Evolutionary conservation across 2,113 vertebrate species (phyloP).

Genomic region (Hystrix cristata): DNA sequence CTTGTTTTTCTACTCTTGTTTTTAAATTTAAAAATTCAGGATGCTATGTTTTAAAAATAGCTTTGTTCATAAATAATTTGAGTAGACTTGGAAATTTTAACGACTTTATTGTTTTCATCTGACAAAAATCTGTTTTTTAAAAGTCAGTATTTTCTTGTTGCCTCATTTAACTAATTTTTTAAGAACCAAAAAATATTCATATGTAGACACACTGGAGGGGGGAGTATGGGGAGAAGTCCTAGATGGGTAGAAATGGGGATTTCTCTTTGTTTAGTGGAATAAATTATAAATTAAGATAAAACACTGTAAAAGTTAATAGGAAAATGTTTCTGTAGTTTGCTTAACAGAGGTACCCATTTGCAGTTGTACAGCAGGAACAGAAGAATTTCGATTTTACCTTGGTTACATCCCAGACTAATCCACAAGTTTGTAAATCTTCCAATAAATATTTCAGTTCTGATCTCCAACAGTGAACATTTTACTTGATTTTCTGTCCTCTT

Average conservation of each 20-base stretch:
- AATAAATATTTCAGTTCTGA: background rate
- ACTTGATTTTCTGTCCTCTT: background rate
- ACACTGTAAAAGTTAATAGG: background rate
- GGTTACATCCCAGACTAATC: background rate
- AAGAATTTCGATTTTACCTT: background rate
- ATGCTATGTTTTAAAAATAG: background rate
- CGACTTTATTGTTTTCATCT: background rate
- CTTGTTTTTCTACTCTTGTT: background rate
- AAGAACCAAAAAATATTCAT: background rate
- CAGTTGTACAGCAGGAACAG: background rate
- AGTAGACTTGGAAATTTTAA: background rate
- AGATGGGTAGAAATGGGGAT: background rate
- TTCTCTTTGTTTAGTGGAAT: slow-evolving; percentile 4
- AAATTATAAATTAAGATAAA: background rate
- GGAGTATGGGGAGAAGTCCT: background rate
- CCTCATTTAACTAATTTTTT: background rate
- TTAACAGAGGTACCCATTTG: background rate
- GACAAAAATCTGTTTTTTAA: background rate
- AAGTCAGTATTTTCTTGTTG: background rate
- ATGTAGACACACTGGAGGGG: background rate
- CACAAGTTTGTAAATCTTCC: background rate
- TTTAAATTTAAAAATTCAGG: background rate
- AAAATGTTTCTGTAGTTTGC: background rate
- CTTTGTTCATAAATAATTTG: background rate
- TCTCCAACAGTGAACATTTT: background rate